Conservation (phyloP, 2,113 vertebrate genomes). For the crab-eating macaque (Macaca fascicularis) region DNA sequence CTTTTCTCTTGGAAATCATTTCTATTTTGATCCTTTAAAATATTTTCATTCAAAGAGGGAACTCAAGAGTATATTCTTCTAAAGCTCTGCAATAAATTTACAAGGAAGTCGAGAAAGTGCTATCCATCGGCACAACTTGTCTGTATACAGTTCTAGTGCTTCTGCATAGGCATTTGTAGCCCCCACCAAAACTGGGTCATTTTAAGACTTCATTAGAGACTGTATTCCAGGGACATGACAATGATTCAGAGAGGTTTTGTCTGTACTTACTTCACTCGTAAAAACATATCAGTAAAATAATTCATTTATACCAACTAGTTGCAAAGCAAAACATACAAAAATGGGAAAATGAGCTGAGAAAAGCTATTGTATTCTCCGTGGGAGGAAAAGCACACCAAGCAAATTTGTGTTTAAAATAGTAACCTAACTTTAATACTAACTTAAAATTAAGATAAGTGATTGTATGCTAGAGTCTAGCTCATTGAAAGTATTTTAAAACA, state of each 20-base stretch:
- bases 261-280: neutral
- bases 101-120: neutral
- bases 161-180: neutral
- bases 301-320: neutral
- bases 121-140: no score
- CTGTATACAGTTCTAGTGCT: neutral
- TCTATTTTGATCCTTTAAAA: neutral
- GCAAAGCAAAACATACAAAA: neutral
- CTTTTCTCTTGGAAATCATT: neutral
- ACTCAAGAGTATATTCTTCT: neutral
- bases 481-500: neutral
- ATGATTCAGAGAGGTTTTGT: neutral
- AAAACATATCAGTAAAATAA: neutral
- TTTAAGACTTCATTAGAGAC: neutral
- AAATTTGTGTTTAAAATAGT: neutral
- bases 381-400: neutral
- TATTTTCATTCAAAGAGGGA: neutral
- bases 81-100: neutral
- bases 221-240: neutral
- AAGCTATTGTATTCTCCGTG: neutral
- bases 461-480: neutral
- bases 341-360: neutral
- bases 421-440: neutral
- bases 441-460: neutral
- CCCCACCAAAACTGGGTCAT: neutral